phyloP scores from a whole-genome alignment of 37 sponge, comb jelly and placozoan species.

The Beroe ovata region DNA sequence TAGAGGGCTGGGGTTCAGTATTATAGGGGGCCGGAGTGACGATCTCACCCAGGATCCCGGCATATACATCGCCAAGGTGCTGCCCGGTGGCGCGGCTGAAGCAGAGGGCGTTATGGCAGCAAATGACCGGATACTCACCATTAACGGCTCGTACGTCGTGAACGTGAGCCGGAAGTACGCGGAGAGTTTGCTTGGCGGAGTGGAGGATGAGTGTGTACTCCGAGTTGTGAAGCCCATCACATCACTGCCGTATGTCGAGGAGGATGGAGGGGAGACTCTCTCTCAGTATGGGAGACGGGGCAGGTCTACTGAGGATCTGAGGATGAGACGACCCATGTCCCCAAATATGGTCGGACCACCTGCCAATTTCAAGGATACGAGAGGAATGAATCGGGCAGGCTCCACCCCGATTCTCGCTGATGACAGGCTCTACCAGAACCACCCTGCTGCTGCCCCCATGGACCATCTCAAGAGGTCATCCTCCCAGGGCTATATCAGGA shows the following conservation, averaged over 20 bases:
- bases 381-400: slow-evolving; percentile 64
- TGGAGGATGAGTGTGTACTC: slow-evolving; percentile 47
- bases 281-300: neutral
- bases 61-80: slow-evolving; percentile 64
- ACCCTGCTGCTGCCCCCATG: slow-evolving; percentile 9
- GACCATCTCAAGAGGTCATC: slow-evolving; percentile 45
- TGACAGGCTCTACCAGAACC: slow-evolving; percentile 49
- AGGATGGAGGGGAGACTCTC: neutral
- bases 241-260: neutral
- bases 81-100: slow-evolving; percentile 54
- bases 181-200: neutral
- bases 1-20: slow-evolving; percentile 53
- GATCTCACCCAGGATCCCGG: slow-evolving; percentile 66
- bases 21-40: slow-evolving; percentile 53
- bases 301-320: slow-evolving; percentile 57
- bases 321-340: slow-evolving; percentile 41
- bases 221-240: slow-evolving; percentile 42
- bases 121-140: slow-evolving; percentile 34
- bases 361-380: slow-evolving; percentile 29
- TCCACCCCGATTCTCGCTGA: slow-evolving; percentile 16
- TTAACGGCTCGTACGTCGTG: slow-evolving; percentile 48
- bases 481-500: slow-evolving; percentile 42
- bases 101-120: slow-evolving; percentile 6
- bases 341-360: slow-evolving; percentile 31
- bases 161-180: slow-evolving; percentile 60